phyloP scores from a whole-genome alignment of 2,113 vertebrate genomes.

The Australoheros scitulus region DNA sequence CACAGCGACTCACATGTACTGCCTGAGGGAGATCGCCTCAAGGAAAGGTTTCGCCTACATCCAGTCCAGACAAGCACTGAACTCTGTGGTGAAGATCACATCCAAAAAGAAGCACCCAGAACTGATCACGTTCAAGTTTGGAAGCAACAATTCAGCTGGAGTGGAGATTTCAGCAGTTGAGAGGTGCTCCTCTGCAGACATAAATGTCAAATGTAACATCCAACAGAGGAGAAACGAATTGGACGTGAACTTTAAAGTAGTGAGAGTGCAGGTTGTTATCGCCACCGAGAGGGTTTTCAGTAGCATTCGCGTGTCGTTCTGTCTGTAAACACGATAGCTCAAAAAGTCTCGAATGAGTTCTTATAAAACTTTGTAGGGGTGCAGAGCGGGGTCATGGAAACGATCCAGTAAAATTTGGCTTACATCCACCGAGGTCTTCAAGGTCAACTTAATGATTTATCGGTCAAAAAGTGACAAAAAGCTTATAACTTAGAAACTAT shows the following conservation, averaged over 20 bases:
- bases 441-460: too few species aligned
- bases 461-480: too few species aligned
- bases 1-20: conserved; percentile 99
- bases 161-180: conserved; percentile 95
- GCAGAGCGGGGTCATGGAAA: too few species aligned
- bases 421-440: too few species aligned
- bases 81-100: conserved; percentile 98
- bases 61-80: conserved; percentile 95
- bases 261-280: neutral
- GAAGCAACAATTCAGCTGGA: conserved; percentile 90
- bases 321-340: too few species aligned
- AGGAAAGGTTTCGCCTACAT: conserved; percentile 96
- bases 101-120: conserved; percentile 99
- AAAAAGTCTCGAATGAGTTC: too few species aligned
- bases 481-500: too few species aligned
- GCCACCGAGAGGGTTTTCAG: too few species aligned
- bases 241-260: neutral
- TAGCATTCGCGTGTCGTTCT: too few species aligned
- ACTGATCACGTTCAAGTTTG: conserved; percentile 98
- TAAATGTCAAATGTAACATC: too few species aligned
- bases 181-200: conserved; percentile 78
- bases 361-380: too few species aligned
- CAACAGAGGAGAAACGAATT: neutral
- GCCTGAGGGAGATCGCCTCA: conserved; percentile 93
- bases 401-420: too few species aligned